These are phyloP conservation scores for Calliphora vomitoria DNA, from an alignment of 2,888 invertebrate species.

Conservation along the genomic window DNA sequence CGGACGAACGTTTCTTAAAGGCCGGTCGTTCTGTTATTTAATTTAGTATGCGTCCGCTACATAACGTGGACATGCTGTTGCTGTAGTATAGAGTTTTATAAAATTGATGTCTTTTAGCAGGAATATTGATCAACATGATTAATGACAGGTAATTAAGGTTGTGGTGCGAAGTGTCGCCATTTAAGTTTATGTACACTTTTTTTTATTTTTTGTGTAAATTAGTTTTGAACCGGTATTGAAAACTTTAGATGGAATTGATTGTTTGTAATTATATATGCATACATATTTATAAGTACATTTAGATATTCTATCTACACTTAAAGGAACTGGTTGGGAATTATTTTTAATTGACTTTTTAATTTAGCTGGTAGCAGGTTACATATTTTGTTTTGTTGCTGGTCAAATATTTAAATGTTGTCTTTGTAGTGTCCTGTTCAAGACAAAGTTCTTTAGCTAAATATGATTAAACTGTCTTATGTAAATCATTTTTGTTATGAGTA, in stretches of 20 bases:
- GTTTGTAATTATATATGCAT: slow-evolving; percentile 18
- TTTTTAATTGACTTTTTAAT: slow-evolving; percentile 2
- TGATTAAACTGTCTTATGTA: too few species aligned
- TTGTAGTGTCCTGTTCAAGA: too few species aligned
- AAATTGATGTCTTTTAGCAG: slow-evolving; percentile 74
- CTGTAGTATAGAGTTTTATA: slow-evolving; percentile 36
- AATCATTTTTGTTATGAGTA: too few species aligned
- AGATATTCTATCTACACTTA: neutral
- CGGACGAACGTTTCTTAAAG: neutral
- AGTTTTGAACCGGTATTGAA: slow-evolving; percentile 27
- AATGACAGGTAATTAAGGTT: slow-evolving; percentile 74
- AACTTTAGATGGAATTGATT: slow-evolving; percentile 19
- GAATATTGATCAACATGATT: slow-evolving; percentile 75
- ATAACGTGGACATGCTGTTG: neutral
- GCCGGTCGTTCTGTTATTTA: slow-evolving; percentile 16
- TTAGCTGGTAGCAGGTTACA: neutral
- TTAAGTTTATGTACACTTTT: slow-evolving; percentile 34
- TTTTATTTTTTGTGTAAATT: neutral
- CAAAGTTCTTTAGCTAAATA: too few species aligned
- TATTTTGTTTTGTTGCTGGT: too few species aligned
- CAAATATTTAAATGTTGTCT: too few species aligned
- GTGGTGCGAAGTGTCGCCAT: slow-evolving; percentile 73
- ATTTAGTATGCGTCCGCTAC: slow-evolving; percentile 31
- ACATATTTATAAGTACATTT: slow-evolving; percentile 21
- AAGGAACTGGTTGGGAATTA: neutral